Percentiles rank a stretch among this genome's conserved stretches.
phyloP scores from a whole-genome alignment of 2,888 invertebrate genomes.

The Melanotus villosus region DNA sequence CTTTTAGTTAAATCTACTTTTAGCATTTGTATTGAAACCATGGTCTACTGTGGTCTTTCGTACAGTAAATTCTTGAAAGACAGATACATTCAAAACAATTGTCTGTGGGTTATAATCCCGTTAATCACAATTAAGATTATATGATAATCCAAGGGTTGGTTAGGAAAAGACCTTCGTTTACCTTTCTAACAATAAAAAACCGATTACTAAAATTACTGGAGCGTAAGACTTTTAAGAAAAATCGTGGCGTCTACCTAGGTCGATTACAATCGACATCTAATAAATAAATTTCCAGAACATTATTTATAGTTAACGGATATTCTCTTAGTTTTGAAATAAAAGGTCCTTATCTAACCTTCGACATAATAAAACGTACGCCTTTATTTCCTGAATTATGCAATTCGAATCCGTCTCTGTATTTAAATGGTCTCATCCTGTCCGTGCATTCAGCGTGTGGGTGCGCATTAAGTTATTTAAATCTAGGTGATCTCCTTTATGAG shows the following conservation, averaged over 20 bases:
- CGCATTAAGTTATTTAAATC: constrained; percentile 47
- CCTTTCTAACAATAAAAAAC: too few species aligned
- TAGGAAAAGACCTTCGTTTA: too few species aligned
- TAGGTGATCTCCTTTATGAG: constrained; percentile 43
- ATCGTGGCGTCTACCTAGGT: not conserved
- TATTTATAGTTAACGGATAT: not conserved
- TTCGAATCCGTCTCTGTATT: constrained; percentile 2
- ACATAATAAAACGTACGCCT: not conserved
- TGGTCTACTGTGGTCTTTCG: too few species aligned
- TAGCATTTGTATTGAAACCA: too few species aligned
- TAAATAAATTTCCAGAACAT: not conserved
- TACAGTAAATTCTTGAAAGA: too few species aligned
- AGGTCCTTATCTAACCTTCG: not conserved
- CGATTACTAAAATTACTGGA: too few species aligned
- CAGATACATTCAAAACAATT: too few species aligned
- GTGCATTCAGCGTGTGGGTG: constrained; percentile 42
- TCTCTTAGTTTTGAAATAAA: not conserved
- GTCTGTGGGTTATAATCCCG: too few species aligned
- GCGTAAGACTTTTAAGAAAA: too few species aligned
- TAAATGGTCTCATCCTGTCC: constrained; percentile 36
- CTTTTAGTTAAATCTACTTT: too few species aligned
- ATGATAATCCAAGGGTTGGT: too few species aligned
- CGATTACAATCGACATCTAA: not conserved
- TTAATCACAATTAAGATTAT: too few species aligned
- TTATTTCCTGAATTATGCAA: constrained; percentile 23